Evolutionary conservation across 2,888 invertebrate species (phyloP).

Genomic region (Oscheius sp.): DNA sequence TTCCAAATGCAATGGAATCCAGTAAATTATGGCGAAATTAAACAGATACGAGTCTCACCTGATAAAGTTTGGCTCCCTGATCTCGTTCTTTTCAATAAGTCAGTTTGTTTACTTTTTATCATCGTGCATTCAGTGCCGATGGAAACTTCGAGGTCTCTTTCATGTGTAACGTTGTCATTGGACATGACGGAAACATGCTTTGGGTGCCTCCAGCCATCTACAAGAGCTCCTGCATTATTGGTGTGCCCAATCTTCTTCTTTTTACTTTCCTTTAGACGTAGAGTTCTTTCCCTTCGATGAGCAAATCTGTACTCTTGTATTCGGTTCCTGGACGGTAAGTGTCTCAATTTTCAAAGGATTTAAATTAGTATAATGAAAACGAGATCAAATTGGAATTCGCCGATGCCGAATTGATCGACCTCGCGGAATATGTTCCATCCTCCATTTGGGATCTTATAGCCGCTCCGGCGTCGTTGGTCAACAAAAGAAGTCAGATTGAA

Average conservation of each 20-base stretch:
- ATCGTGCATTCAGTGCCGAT: conserved; percentile 83
- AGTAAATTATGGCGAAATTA: conserved; percentile 72
- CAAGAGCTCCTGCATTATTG: conserved; percentile 98
- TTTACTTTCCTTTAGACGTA: conserved; percentile 76
- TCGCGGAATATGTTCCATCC: conserved; percentile 96
- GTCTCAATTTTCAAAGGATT: not conserved
- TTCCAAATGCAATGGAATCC: conserved; percentile 73
- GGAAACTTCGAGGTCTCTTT: conserved; percentile 99
- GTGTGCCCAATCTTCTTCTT: conserved; percentile 31
- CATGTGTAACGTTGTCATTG: conserved; percentile 95
- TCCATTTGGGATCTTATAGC: conserved; percentile 99
- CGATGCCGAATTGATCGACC: conserved; percentile 89
- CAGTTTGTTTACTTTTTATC: not conserved
- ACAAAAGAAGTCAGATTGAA: conserved; percentile 63
- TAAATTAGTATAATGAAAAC: conserved; percentile 83
- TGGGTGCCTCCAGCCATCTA: conserved; percentile 99
- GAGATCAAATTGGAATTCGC: conserved; percentile 94
- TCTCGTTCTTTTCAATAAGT: conserved; percentile 73
- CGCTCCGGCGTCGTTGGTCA: conserved; percentile 72
- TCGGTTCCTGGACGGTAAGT: conserved; percentile 66
- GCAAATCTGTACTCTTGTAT: conserved; percentile 63
- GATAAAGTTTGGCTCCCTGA: conserved; percentile 74
- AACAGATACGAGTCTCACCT: conserved; percentile 69
- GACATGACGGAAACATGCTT: conserved; percentile 90
- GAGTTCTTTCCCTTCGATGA: conserved; percentile 91